Evolutionary conservation across 2,113 vertebrate species (phyloP), one percentile per base, ranked within the genome.

Genomic region (Procavia capensis): DNA sequence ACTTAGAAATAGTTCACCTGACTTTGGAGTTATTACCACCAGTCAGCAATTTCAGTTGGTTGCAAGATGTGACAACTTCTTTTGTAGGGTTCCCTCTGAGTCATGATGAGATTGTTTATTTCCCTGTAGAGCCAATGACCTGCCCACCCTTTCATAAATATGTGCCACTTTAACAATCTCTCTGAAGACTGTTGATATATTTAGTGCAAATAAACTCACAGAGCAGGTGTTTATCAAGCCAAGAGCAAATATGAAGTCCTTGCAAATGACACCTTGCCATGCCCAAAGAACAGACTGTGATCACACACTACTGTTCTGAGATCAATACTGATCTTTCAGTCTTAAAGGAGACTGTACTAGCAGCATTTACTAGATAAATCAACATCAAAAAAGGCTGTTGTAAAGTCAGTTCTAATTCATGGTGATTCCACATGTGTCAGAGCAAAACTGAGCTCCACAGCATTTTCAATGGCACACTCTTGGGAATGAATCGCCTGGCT

Each of bases 151-250:
- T 75, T 25, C n/a, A 85, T 17, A 85, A 90, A 54, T 57, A 47
- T 63, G 70, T 13, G 3, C 24, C 85, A 27, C 36, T 95, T 94
- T 76, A n/a, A 84, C 43, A 68, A 75, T 43, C 10, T 36, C 20
- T 93, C 79, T 91, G 63, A 85, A 89, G 85, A 97, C 6, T 14
- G 64, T 43, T 45, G 50, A 66, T 78, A 39, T 25, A 9, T 78
- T 93, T 89, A 31, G 7, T 82, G 45, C 61, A 94, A 78, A 66
- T 13, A 86, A 66, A 75, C 41, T 13, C 68, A 43, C 2, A 84
- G 5, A 17, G 5, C 45, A 79, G 76, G 47, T 57, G 29, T 41
- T 87, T 72, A 57, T 31, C 34, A 87, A 74, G n/a, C 11, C 78
- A 86, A 54, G 27, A 43, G 29, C 19, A 84, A 82, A 84, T 6